These are phyloP conservation scores for Actinemys pallida DNA, from an alignment of 2,113 vertebrate species.

Conservation along the genomic window DNA sequence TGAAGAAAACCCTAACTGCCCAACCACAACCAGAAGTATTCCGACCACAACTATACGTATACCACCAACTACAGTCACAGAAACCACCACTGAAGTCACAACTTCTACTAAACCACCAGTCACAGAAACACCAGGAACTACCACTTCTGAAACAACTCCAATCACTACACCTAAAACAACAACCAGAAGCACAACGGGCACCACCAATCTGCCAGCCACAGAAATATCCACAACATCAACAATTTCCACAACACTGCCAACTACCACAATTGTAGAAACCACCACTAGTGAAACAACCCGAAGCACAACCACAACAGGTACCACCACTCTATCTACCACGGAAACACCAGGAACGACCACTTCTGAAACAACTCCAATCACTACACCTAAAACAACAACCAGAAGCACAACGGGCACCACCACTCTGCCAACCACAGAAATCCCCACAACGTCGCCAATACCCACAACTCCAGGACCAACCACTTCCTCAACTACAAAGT, in stretches of 20 bases:
- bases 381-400: too few relatives aligned
- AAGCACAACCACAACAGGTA: not conserved
- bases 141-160: not conserved
- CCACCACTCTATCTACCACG: not conserved
- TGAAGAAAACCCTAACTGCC: not conserved
- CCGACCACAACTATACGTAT: not conserved
- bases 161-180: not conserved
- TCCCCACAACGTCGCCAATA: rapidly evolving
- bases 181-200: too few relatives aligned
- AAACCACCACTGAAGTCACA: not conserved
- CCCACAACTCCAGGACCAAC: rapidly evolving
- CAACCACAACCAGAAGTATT: rapidly evolving
- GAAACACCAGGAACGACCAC: not conserved
- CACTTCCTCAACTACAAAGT: not conserved
- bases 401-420: not conserved
- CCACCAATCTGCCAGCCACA: not conserved
- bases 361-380: too few relatives aligned
- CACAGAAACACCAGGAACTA: not conserved
- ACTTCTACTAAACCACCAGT: not conserved
- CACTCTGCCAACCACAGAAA: rapidly evolving
- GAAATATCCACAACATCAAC: rapidly evolving
- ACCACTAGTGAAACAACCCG: not conserved
- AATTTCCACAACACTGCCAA: too few relatives aligned
- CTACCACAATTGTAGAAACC: not conserved
- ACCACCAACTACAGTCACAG: not conserved